Conservation (phyloP, 2,797 vertebrate species). For the Lutjanus campechanus region DNA sequence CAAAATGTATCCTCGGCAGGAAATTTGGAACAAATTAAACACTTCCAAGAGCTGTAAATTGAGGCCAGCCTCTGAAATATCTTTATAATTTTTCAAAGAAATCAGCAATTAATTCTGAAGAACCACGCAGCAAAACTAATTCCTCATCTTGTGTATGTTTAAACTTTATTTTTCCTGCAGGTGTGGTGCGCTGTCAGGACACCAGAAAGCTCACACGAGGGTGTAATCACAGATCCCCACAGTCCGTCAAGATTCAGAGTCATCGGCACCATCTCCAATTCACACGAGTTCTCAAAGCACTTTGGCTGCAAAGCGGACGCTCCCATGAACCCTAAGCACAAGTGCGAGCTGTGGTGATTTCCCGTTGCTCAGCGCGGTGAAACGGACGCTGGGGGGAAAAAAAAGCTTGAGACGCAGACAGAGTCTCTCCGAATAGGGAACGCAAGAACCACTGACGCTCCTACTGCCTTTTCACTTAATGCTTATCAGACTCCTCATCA, state of each 20-base stretch:
- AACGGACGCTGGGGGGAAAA: conserved; percentile 41
- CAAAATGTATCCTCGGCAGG: not conserved
- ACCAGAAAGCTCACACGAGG: conserved; percentile 95
- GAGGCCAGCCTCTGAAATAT: not conserved
- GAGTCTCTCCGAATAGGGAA: conserved; percentile 51
- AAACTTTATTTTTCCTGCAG: conserved; percentile 72
- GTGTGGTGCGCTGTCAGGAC: conserved; percentile 98
- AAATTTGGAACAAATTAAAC: not conserved
- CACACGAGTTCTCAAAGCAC: conserved; percentile 92
- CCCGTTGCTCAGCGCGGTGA: not conserved
- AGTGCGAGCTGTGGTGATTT: conserved; percentile 96
- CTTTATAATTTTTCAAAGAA: not conserved
- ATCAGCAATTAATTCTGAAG: not conserved
- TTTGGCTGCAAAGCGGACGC: conserved; percentile 89
- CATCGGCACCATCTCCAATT: conserved; percentile 96
- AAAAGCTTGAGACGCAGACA: conserved; percentile 27
- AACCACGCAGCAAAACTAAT: not conserved
- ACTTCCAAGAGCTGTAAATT: not conserved
- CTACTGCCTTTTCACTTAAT: conserved; percentile 55
- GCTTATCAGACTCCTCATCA: conserved; percentile 56
- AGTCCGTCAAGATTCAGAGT: conserved; percentile 96
- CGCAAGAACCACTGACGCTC: conserved; percentile 62
- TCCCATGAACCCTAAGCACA: conserved; percentile 94
- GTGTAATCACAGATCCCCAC: conserved; percentile 96
- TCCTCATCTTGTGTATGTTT: not conserved